Base-by-base conservation (phyloP, 2,888 invertebrate species). In the Stomorhina lunata region DNA sequence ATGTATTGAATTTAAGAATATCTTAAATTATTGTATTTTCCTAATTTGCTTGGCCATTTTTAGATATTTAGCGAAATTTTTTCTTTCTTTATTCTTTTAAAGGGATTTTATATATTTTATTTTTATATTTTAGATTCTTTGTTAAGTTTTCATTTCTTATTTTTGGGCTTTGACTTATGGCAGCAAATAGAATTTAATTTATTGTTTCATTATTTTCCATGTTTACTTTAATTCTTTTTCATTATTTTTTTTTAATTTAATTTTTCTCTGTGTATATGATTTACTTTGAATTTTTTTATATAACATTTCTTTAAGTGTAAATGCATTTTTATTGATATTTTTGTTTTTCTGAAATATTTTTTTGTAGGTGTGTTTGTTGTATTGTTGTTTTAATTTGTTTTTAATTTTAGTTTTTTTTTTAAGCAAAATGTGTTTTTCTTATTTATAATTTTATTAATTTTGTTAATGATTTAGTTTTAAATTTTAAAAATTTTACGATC, bases 281-380 rank as follows among this genome's bases (percentile, higher is more conserved):
- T 45, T 10, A 4, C 4, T 57, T 43, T 61, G 37, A 61, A 77
- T 61, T 34, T 34, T 9, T 15, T 43, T 43, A 4, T 45, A 20
- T 50, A 27, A 29, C 12, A 17, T 32, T 61, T 77, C 68, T 59
- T 73, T 63, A 63, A 75, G 65, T 79, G 75, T 82, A 82, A 79
- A 79, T 82, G 79, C 78, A 69, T 27, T 69, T n/a, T 78, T 81
- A 78, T 75, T 78, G 73, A 81, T 81, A 81, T 69, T 43, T 71
- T 71, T 27, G 20, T 25, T 68, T 22, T 59, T 53, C 40, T 55
- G 12, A 29, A 40, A 40, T 68, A 50, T 34, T 29, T 37, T n/a
- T 65, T 12, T 9, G 27, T 50, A 7, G 9, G 0, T 20, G n/a
- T 37, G 12, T 22, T 22, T 32, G 55, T 32, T 7, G 9, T 55